phyloP scores from a whole-genome alignment of 2,888 invertebrate genomes.

The Timema cristinae region DNA sequence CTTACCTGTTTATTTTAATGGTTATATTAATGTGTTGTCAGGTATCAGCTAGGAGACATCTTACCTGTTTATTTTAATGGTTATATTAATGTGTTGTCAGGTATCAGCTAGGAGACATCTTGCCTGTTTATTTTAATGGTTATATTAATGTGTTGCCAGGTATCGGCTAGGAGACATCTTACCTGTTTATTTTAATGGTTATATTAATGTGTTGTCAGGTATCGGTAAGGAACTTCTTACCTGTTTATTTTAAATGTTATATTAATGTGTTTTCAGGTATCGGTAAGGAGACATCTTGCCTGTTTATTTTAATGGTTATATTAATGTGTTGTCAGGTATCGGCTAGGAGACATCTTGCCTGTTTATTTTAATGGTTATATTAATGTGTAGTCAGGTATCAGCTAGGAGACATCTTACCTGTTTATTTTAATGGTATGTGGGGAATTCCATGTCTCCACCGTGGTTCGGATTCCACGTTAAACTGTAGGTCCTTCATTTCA shows the following conservation, averaged over 20 bases:
- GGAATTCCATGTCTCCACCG: too few relatives aligned
- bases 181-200: too few relatives aligned
- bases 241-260: too few relatives aligned
- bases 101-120: slow-evolving; percentile 53
- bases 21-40: slow-evolving; percentile 30
- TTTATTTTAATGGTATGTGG: too few relatives aligned
- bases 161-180: slow-evolving; percentile 52
- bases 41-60: slow-evolving; percentile 54
- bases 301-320: too few relatives aligned
- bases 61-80: too few relatives aligned
- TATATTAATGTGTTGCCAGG: slow-evolving; percentile 40
- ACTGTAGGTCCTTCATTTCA: too few relatives aligned
- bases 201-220: slow-evolving; percentile 40
- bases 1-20: too few relatives aligned
- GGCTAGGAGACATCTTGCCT: slow-evolving; percentile 50
- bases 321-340: slow-evolving; percentile 43
- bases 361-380: too few relatives aligned
- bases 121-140: too few relatives aligned
- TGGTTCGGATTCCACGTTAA: too few relatives aligned
- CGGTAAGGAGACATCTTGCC: slow-evolving; percentile 50
- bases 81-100: slow-evolving; percentile 36
- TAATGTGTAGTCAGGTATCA: slow-evolving; percentile 45
- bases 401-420: slow-evolving; percentile 47
- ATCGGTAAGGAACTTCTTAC: slow-evolving; percentile 52
- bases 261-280: slow-evolving; percentile 43